phyloP scores from a whole-genome alignment of 2,888 invertebrate genomes.

The Brenthis hecate region DNA sequence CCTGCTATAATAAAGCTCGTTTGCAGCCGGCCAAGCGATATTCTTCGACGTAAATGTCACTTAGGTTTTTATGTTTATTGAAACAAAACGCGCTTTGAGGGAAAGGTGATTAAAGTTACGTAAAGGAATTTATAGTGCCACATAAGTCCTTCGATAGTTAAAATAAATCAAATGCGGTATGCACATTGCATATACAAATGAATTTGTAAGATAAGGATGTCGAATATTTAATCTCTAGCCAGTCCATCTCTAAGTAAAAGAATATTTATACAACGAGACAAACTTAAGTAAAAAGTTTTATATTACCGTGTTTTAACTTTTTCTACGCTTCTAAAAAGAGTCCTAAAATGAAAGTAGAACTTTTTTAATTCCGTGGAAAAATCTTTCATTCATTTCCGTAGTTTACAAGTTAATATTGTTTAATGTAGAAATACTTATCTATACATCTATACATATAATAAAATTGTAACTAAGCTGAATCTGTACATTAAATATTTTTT shows the following conservation, averaged over 20 bases:
- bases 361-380: slow-evolving; percentile 37
- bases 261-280: slow-evolving; percentile 28
- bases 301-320: slow-evolving; percentile 35
- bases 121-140: slow-evolving; percentile 6
- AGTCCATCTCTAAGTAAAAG: not conserved
- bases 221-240: not conserved
- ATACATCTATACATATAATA: too few species aligned
- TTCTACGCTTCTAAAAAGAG: slow-evolving; percentile 32
- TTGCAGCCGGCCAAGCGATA: slow-evolving; percentile 30
- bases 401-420: slow-evolving; percentile 30
- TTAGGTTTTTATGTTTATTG: slow-evolving; percentile 31
- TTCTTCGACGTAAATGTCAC: slow-evolving; percentile 31
- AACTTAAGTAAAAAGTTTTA: slow-evolving; percentile 34
- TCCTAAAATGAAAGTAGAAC: slow-evolving; percentile 30
- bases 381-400: slow-evolving; percentile 35
- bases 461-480: too few species aligned
- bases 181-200: too few species aligned
- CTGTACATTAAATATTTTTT: too few species aligned
- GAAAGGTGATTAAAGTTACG: slow-evolving; percentile 18
- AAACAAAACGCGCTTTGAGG: slow-evolving; percentile 21
- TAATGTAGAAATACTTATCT: slow-evolving; percentile 3
- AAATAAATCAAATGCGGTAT: slow-evolving; percentile 1
- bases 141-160: not conserved
- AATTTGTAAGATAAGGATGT: too few species aligned
- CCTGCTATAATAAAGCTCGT: slow-evolving; percentile 37